Evolutionary conservation across 1,140 invertebrate species (phyloP), one percentile per base, ranked within the genome.

Genomic region (Ceratoteleas bidentatus): DNA sequence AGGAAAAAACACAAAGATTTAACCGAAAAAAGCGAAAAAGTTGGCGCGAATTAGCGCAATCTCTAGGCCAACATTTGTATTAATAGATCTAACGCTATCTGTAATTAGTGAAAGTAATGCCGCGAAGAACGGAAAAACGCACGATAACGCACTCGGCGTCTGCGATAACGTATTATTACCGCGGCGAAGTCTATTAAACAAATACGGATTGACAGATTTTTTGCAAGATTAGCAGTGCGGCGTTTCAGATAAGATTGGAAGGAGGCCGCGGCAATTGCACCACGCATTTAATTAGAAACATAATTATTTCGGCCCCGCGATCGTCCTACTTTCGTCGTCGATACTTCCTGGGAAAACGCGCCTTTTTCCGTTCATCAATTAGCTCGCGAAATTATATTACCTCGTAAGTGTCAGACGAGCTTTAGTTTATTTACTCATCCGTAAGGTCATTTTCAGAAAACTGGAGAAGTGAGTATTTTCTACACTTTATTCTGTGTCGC

Each of bases 51-150:
- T n/a, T n/a, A n/a, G n/a, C n/a, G n/a, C n/a, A n/a, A n/a, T n/a
- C n/a, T n/a, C n/a, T n/a, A n/a, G n/a, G n/a, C n/a, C n/a, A n/a
- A n/a, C n/a, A n/a, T n/a, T n/a, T n/a, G n/a, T n/a, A n/a, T n/a
- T n/a, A n/a, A n/a, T n/a, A n/a, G n/a, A n/a, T n/a, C n/a, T n/a
- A n/a, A n/a, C n/a, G 1, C 10, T 33, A 49, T 3, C 58, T 77
- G 43, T 69, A 77, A 69, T 77, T 77, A 77, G 74, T 43, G 74
- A 77, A 77, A 77, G 74, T 77, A 77, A 69, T 64, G 38, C 34
- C 68, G 49, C 45, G 14, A 43, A 33, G 24, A 24, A 24, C 50
- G 33, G 34, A 76, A 76, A 76, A 76, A 68, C 38, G 34, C 6
- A 7, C 49, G 73, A 76, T 76, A 76, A 76, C 64, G 52, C 38